These are phyloP conservation scores for Morpho helenor DNA, from an alignment of 2,888 invertebrate species.

Conservation along the genomic window DNA sequence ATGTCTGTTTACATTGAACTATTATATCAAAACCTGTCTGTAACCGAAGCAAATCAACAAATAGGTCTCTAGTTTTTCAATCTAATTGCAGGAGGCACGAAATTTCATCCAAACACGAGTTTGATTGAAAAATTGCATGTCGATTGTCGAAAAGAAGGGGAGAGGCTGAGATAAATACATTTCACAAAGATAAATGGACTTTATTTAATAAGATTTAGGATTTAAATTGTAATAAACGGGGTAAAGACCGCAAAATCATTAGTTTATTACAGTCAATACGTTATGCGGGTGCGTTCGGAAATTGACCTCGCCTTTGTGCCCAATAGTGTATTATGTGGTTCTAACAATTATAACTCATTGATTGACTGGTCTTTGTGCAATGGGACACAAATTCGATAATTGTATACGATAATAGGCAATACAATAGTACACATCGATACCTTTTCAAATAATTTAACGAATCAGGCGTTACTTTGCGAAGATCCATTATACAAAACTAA, in stretches of 20 bases:
- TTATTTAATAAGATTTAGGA: constrained; percentile 32
- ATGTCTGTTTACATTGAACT: not conserved
- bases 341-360: not conserved
- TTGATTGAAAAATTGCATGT: constrained; percentile 74
- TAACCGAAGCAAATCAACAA: constrained; percentile 3
- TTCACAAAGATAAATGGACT: constrained; percentile 28
- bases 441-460: too few relatives aligned
- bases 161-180: constrained; percentile 30
- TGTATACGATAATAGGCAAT: too few relatives aligned
- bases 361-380: not conserved
- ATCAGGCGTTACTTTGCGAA: too few relatives aligned
- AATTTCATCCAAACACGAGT: constrained; percentile 20
- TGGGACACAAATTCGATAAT: too few relatives aligned
- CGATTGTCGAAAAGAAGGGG: constrained; percentile 52
- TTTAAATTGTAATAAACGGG: constrained; percentile 30
- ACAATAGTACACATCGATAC: too few relatives aligned
- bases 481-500: too few relatives aligned
- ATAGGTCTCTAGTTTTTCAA: constrained; percentile 8
- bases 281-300: constrained; percentile 50
- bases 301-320: constrained; percentile 46
- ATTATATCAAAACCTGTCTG: not conserved
- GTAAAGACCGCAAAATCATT: constrained; percentile 20
- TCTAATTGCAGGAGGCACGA: constrained; percentile 14
- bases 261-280: constrained; percentile 20
- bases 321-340: constrained; percentile 25